Evolutionary conservation across 2,888 invertebrate species (phyloP), one percentile per base, ranked within the genome.

Genomic region (Argyra leucocephala): DNA sequence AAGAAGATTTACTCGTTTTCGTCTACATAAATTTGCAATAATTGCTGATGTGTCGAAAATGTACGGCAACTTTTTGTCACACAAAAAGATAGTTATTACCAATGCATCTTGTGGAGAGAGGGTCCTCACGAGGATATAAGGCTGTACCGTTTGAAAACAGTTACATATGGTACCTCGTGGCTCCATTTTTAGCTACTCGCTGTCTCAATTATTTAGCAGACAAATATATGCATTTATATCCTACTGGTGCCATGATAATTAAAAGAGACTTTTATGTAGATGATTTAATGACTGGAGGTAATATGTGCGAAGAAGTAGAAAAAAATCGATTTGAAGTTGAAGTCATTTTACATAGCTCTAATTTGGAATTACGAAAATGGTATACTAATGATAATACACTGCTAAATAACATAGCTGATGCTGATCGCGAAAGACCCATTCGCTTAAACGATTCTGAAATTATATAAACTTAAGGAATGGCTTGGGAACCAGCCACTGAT

Each of bases 101-200:
- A 65, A 57, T 21, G 9, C 22, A 62, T 65, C 15, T 9, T 65
- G n/a, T 65, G 65, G 57, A 21, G 57, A 10, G 57, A 23, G 58
- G 22, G 62, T 22, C 2, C 21, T 18, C 23, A 6, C 7, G 37
- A 64, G 71, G 72, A 31, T 72, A 73, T 58, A 74, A 76, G 12
- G 75, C 76, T 62, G 70, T 80, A 66, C 80, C 80, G 71, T 76
- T 75, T 18, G 18, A 60, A 37, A 60, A 64, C 64, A 21, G 60
- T 64, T 9, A 37, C 64, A 24, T 64, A 64, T 57, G 64, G 59
- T 7, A 64, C 64, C 12, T 26, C 59, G 10, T 36, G 60, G 60
- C 64, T 2, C 37, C 64, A 48, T 64, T 24, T 61, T 23, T 61
- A 23, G 37, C 64, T 12, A 61, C 61, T 24, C 24, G 61, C 18